Evolutionary conservation across 2,113 vertebrate genomes (phyloP).

Genomic region (Odocoileus virginianus): DNA sequence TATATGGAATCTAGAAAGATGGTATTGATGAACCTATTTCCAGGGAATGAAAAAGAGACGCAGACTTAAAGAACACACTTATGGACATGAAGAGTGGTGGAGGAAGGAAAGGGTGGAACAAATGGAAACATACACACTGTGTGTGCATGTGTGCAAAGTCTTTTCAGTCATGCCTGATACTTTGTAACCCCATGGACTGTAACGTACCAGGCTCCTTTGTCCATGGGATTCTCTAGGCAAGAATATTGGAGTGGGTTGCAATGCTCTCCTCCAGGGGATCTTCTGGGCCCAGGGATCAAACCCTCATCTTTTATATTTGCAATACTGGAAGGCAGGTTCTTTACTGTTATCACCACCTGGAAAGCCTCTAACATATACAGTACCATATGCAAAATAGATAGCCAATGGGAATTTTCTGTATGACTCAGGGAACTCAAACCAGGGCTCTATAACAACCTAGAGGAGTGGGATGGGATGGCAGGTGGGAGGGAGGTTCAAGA

Average conservation of each 20-base stretch:
- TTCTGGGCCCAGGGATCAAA: background rate
- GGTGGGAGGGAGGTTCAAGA: background rate
- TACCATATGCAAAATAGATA: background rate
- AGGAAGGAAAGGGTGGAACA: background rate
- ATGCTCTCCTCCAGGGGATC: background rate
- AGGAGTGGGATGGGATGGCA: background rate
- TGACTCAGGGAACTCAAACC: background rate
- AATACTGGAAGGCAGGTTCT: background rate
- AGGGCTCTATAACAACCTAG: background rate
- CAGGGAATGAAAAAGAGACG: background rate
- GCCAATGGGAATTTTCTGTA: background rate
- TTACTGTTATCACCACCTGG: background rate
- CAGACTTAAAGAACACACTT: background rate
- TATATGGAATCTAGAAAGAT: background rate
- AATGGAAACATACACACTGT: background rate
- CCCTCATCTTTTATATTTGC: background rate
- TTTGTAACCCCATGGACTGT: no score
- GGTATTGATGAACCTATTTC: background rate
- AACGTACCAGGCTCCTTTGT: background rate
- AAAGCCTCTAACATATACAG: background rate
- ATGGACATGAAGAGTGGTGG: background rate
- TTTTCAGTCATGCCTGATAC: background rate
- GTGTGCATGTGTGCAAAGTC: background rate
- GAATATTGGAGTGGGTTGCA: background rate
- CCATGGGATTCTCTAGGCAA: background rate